phyloP scores from a whole-genome alignment of 2,797 vertebrate genomes.

The Mastacembelus armatus region DNA sequence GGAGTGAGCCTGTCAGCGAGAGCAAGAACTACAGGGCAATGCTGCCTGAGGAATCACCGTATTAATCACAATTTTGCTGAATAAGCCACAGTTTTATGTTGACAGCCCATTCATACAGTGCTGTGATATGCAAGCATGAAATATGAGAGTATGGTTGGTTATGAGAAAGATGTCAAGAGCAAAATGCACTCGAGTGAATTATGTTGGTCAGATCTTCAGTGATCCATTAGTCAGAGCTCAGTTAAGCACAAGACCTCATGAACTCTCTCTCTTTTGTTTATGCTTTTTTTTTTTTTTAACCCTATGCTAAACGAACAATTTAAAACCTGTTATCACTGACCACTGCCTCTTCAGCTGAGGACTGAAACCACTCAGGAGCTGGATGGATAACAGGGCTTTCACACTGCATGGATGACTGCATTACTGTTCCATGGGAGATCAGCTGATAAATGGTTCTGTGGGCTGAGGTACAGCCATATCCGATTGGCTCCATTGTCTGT shows the following conservation, averaged over 20 bases:
- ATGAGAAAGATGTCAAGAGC: not conserved
- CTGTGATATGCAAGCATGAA: not conserved
- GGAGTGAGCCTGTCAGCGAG: constrained; percentile 17
- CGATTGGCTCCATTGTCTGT: constrained; percentile 7
- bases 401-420: constrained; percentile 58
- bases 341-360: constrained; percentile 32
- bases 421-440: constrained; percentile 60
- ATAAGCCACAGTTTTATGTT: not conserved
- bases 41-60: constrained; percentile 14
- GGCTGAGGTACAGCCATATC: constrained; percentile 5
- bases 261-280: too few species aligned
- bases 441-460: constrained; percentile 54
- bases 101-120: not conserved
- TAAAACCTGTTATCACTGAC: constrained; percentile 50
- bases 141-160: too few species aligned
- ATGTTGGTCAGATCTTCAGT: not conserved
- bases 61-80: constrained; percentile 18
- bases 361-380: constrained; percentile 36
- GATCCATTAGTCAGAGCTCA: not conserved
- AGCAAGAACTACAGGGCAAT: constrained; percentile 29
- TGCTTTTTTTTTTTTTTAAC: constrained; percentile 27
- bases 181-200: not conserved
- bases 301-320: constrained; percentile 29
- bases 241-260: constrained; percentile 5
- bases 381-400: constrained; percentile 51